Base-by-base conservation (phyloP, 2,113 vertebrate species). In the Chamaea fasciata region DNA sequence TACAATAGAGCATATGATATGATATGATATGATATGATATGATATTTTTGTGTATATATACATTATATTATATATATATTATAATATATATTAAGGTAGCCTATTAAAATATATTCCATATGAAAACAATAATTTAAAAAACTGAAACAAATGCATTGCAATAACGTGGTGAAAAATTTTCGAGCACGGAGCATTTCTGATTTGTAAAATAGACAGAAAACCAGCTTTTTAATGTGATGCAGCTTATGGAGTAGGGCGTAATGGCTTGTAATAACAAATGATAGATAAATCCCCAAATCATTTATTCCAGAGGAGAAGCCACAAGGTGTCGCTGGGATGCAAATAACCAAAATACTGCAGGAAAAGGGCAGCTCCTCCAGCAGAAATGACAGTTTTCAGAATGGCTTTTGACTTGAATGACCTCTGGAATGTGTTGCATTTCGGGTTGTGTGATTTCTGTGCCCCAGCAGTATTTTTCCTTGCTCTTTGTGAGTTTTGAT, bases 271-370 rank as follows among this genome's bases (percentile, higher is more conserved):
- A 41, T 6, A 17, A 35, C 10, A 21, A 55, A 7, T 8, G 22
- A 10, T 0, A 8, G 13, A 0, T 0, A 26, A n/a, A 15, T 44
- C 42, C 10, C 30, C 4, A 13, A 28, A 2, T 5, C 7, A 1
- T 10, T 26, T 9, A 3, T 46, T 62, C 16, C 63, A 22, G 13
- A 12, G 8, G 19, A 69, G 16, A 24, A 21, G 59, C 94, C 97
- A 93, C 83, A 35, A 90, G 97, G 50, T 96, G 97, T 87, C 91
- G 93, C 95, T 94, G 64, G 37, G 83, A 64, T 10, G 24, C 93
- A 90, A 75, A 69, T 3, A 81, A 93, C 39, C 47, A 17, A 33
- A 37, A 8, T 16, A 1, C 53, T 70, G 83, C 84, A 37, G 64
- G 3, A 3, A 6, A 46, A 20, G 10, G n/a, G 39, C 33, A 8